Evolutionary conservation across 2,797 vertebrate genomes (phyloP).

Genomic region (Anas bernieri): DNA sequence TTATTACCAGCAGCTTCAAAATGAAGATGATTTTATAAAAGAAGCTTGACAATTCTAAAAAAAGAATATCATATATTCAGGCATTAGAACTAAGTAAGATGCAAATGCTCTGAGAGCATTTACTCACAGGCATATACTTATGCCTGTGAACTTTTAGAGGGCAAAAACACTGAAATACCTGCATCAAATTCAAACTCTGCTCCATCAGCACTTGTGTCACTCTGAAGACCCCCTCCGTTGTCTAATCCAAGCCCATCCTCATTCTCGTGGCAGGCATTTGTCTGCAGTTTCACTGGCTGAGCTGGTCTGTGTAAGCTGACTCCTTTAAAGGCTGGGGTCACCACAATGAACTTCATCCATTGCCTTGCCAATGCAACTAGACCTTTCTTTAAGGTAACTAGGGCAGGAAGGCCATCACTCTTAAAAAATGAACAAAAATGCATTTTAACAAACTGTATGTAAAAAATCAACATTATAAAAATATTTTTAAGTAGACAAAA

Average conservation of each 20-base stretch:
- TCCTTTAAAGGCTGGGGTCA: constrained; percentile 96
- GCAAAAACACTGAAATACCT: constrained; percentile 78
- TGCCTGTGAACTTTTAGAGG: background rate
- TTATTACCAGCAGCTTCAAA: background rate
- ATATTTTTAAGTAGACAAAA: background rate
- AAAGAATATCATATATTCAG: background rate
- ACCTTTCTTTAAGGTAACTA: constrained; percentile 97
- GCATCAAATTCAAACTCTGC: constrained; percentile 98
- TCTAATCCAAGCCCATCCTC: constrained; percentile 86
- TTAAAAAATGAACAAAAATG: constrained; percentile 57
- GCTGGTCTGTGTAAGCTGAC: constrained; percentile 90
- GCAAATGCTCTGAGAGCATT: background rate
- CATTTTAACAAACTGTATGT: background rate
- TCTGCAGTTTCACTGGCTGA: constrained; percentile 86
- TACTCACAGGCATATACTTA: background rate
- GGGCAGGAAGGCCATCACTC: constrained; percentile 95
- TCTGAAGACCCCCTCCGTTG: constrained; percentile 90
- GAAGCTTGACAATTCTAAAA: background rate
- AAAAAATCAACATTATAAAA: background rate
- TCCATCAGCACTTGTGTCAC: constrained; percentile 96
- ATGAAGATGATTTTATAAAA: background rate
- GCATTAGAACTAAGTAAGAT: background rate
- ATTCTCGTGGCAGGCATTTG: constrained; percentile 72
- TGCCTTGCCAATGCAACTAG: constrained; percentile 95
- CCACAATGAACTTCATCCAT: constrained; percentile 99